phyloP scores from a whole-genome alignment of 1,140 invertebrate species.

The Drosophila ercepeae region DNA sequence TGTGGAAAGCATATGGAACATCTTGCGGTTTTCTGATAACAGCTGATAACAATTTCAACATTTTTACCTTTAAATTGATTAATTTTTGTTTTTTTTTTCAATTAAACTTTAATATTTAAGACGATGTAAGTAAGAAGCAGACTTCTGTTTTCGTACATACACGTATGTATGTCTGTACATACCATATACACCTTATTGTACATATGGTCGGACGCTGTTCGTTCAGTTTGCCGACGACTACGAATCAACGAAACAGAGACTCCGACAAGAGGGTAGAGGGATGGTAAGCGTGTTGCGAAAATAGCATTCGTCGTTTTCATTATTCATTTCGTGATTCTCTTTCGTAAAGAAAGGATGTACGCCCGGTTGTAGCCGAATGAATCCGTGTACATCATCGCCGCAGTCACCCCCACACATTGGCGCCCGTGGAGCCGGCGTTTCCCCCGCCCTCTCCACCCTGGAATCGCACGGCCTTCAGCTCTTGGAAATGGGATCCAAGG shows the following conservation, averaged over 20 bases:
- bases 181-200: conserved; percentile 14
- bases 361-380: conserved; percentile 60
- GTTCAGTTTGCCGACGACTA: conserved; percentile 41
- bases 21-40: too few species aligned
- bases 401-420: conserved; percentile 19
- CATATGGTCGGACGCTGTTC: conserved; percentile 21
- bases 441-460: neutral
- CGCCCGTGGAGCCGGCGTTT: conserved; percentile 11
- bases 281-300: conserved; percentile 66
- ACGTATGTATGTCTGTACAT: conserved; percentile 12
- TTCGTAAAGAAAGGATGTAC: conserved; percentile 80
- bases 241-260: conserved; percentile 54
- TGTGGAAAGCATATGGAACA: too few species aligned
- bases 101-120: too few species aligned
- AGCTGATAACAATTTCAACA: too few species aligned
- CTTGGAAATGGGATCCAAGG: conserved; percentile 39
- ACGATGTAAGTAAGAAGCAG: conserved; percentile 3
- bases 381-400: conserved; percentile 44
- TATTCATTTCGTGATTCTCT: conserved; percentile 63
- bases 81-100: too few species aligned
- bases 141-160: conserved; percentile 4
- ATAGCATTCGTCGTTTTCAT: neutral
- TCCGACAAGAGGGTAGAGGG: conserved; percentile 34
- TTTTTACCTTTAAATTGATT: conserved; percentile 22
- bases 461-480: conserved; percentile 22